Base-by-base conservation (phyloP, 1,140 invertebrate genomes). In the Zaprionus lachaisei region DNA sequence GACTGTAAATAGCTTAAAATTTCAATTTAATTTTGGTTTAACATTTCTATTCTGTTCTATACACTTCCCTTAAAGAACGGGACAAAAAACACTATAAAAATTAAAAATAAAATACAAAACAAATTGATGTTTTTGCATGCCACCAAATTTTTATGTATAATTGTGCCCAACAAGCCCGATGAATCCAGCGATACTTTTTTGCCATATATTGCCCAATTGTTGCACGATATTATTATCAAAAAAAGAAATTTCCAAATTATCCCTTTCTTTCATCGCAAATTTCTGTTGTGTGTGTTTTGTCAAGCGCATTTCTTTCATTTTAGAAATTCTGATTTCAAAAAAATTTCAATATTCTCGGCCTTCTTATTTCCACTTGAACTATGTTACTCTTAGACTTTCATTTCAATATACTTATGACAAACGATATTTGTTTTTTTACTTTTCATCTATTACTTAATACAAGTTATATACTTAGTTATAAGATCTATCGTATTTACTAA, bases 1-100 rank as follows among this genome's bases (percentile, higher is more conserved):
- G n/a, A 67, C 63, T 76, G 69, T 75, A 75, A 26, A 83, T 58
- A 69, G 79, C 86, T 80, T 82, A 71, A 70, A 22, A 37, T 56
- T 76, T 28, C 17, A 15, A 63, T 64, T 38, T 65, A 17, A 3
- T 38, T 47, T 74, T 55, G 26, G 38, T 20, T 65, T 11, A 38
- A 24, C 55, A 56, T 62, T 38, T 6, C 1, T 58, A 38, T 44
- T 60, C 14, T 54, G 24, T 12, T 72, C 28, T 24, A 34, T 12
- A 61, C 55, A 64, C 62, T 56, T 44, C 62, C 68, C 41, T 15
- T 7, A 17, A 47, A 41, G 14, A 41, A 47, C 6, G 41, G 41
- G 41, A 9, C 61, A 61, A 57, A 37, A 69, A 57, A 58, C 41
- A 66, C 31, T 67, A 71, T 63, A 73, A 56, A 56, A 58, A 71